These are phyloP conservation scores for Polietes domitor DNA, from an alignment of 2,888 invertebrate genomes.

Conservation along the genomic window DNA sequence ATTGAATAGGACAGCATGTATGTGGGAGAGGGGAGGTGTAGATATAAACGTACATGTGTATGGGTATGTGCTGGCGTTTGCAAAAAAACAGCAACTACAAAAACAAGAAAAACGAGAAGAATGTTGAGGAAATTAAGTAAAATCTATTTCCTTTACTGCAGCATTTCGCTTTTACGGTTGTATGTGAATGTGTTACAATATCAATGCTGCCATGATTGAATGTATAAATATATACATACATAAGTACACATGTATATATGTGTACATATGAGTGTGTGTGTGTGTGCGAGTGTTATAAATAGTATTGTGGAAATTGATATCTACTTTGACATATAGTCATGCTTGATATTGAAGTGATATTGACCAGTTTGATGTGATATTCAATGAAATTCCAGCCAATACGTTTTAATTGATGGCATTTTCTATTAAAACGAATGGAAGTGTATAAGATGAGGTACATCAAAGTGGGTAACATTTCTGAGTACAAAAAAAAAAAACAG, in stretches of 20 bases:
- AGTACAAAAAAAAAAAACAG: no score
- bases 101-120: neutral
- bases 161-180: neutral
- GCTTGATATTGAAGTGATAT: neutral
- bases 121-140: constrained; percentile 25
- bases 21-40: neutral
- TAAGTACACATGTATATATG: neutral
- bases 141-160: constrained; percentile 31
- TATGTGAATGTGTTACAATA: neutral
- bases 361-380: neutral
- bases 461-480: neutral
- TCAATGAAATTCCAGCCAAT: neutral
- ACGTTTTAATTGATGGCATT: neutral
- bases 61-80: neutral
- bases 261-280: neutral
- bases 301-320: neutral
- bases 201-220: neutral
- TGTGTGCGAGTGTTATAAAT: constrained; percentile 1
- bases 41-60: neutral
- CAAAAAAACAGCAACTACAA: neutral
- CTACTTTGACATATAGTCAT: neutral
- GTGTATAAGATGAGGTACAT: no score
- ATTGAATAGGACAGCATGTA: neutral
- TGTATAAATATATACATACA: no score
- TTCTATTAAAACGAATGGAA: neutral